These are phyloP conservation scores for Drosophila paramelanica DNA, from an alignment of 2,888 invertebrate species.

Conservation along the genomic window DNA sequence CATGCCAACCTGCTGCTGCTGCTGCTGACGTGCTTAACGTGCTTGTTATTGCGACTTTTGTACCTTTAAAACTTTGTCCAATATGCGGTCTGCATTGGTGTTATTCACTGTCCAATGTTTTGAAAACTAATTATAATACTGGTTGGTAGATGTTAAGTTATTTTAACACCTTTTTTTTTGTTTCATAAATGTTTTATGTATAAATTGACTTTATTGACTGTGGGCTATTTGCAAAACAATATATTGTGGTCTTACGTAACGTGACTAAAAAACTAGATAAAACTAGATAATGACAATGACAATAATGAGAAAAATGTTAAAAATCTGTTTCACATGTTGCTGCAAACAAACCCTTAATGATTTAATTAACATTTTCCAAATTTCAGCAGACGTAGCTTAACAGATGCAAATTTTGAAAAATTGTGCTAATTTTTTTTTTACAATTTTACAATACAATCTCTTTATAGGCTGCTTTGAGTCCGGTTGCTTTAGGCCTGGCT, in stretches of 20 bases:
- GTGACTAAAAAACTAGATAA: too few relatives aligned
- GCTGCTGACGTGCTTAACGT: too few relatives aligned
- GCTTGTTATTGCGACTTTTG: not conserved
- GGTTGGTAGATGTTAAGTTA: too few relatives aligned
- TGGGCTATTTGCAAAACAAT: too few relatives aligned
- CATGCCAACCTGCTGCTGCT: not conserved
- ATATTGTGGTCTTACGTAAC: too few relatives aligned
- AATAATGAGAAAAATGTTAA: too few relatives aligned
- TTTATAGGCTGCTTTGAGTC: slow-evolving; percentile 88
- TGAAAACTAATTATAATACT: slow-evolving; percentile 64
- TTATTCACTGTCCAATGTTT: slow-evolving; percentile 57
- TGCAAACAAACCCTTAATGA: too few relatives aligned
- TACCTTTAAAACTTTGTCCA: slow-evolving; percentile 51
- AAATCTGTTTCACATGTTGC: too few relatives aligned
- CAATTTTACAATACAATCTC: slow-evolving; percentile 1
- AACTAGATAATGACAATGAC: too few relatives aligned
- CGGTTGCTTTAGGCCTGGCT: slow-evolving; percentile 87
- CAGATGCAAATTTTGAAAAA: slow-evolving; percentile 34
- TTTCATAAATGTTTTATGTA: too few relatives aligned
- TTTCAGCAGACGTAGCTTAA: not conserved
- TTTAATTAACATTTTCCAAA: slow-evolving; percentile 18
- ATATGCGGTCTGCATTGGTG: slow-evolving; percentile 68
- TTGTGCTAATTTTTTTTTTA: slow-evolving; percentile 12
- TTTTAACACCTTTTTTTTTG: too few relatives aligned
- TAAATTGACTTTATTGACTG: too few relatives aligned